These are phyloP conservation scores for Hippocampus barbouri DNA, from an alignment of 2,113 vertebrate genomes.

Conservation along the genomic window DNA sequence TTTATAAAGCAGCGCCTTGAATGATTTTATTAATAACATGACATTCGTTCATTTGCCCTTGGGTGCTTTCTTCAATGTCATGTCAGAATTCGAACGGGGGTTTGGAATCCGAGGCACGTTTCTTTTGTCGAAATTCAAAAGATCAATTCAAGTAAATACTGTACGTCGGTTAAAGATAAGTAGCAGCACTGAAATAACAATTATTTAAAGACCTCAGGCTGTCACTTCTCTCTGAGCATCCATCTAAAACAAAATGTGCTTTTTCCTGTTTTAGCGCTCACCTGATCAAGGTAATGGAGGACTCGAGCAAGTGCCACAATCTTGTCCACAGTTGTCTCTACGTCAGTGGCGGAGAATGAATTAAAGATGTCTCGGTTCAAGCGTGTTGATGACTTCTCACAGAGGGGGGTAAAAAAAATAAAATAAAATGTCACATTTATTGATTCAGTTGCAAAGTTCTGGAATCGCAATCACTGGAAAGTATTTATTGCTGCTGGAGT, in stretches of 20 bases:
- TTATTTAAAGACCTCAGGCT: neutral
- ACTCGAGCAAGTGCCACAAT: conserved; percentile 84
- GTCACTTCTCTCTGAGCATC: neutral
- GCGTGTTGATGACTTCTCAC: conserved; percentile 70
- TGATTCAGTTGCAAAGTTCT: neutral
- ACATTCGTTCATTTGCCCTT: neutral
- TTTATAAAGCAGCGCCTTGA: neutral
- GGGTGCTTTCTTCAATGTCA: neutral
- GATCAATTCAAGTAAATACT: neutral
- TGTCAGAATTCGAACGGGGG: neutral
- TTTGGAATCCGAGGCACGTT: neutral
- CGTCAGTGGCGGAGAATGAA: conserved; percentile 69
- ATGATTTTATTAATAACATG: neutral
- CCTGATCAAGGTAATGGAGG: conserved; percentile 90
- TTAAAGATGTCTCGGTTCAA: conserved; percentile 77
- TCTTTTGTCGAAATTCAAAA: neutral
- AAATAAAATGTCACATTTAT: neutral
- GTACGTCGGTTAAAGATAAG: neutral
- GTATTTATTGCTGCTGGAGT: neutral
- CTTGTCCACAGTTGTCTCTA: conserved; percentile 74
- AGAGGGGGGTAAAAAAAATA: conserved; percentile 14
- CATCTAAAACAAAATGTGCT: neutral
- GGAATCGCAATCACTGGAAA: conserved; percentile 5
- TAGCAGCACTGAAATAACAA: neutral
- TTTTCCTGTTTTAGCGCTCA: conserved; percentile 37